Base-by-base conservation (phyloP, 2,888 invertebrate genomes). In the Oxyteleia sp. region DNA sequence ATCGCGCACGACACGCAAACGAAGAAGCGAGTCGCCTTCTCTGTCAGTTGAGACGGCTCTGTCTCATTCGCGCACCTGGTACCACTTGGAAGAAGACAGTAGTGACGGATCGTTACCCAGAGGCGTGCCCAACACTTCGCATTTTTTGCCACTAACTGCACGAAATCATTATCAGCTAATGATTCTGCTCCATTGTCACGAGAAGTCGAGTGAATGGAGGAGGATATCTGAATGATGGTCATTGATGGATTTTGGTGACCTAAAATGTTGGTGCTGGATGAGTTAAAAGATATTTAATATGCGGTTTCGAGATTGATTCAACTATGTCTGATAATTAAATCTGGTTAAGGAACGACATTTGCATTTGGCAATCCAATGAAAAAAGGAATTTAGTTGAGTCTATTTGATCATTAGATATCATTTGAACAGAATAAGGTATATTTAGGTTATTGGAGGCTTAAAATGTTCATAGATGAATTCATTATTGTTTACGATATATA, bases 81-180 rank as follows among this genome's bases (percentile, higher is more conserved):
- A 64, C 71, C 68, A 74, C 71, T 72, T 78, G 79, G 82, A 82
- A 64, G 82, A 64, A 72, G 75, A 83, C 84, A 69, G 79, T 84
- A 85, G 88, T 88, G 89, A 90, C 89, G 84, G 87, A 89, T 89
- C 85, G 88, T 88, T 88, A 86, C 85, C 89, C 86, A 82, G 86
- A 86, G 88, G 88, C 89, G 87, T 76, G 82, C 69, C 75, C 78
- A 71, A 81, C 84, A 84, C 81, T 84, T 80, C 66, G 72, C 68
- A 76, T 75, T 84, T 82, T 80, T 84, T 61, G 49, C 61, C 55
- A 29, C 68, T 84, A 84, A 80, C 80, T 75, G 75, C 80, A 75
- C 80, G 72, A 63, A 82, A 84, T 84, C 76, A 84, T 84, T 81
- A 80, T 68, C 80, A 41, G 72, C 55, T 84, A 84, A 84, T 84